These are phyloP conservation scores for Orthonyx spaldingii DNA, from an alignment of 2,113 vertebrate species.

Conservation along the genomic window DNA sequence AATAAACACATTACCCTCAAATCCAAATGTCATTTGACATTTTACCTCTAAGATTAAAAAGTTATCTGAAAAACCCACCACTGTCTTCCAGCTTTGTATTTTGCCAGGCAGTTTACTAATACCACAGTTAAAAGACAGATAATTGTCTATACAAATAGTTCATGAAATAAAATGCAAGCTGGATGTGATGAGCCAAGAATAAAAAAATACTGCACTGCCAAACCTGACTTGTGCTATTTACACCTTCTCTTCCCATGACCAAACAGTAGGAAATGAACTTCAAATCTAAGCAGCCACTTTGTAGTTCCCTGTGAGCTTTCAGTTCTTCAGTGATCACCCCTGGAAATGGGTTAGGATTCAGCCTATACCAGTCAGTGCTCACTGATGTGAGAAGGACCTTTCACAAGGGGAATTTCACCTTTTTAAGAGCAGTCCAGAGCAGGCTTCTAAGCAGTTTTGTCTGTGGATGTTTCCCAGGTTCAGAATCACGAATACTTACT, in stretches of 20 bases:
- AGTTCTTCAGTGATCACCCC: not conserved
- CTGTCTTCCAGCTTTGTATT: conserved; percentile 5
- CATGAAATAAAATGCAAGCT: conserved; percentile 39
- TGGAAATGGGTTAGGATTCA: not conserved
- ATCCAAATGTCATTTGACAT: not conserved
- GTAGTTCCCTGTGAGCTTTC: not conserved
- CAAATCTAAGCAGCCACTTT: not conserved
- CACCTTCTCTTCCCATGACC: not conserved
- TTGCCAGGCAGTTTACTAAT: conserved; percentile 34
- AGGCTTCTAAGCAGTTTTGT: not conserved
- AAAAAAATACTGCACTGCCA: conserved; percentile 26
- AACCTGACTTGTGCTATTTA: conserved; percentile 56
- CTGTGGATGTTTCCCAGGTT: not conserved
- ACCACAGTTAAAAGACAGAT: conserved; percentile 47
- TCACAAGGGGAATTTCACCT: not conserved
- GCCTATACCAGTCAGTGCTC: not conserved
- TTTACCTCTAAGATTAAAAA: conserved; percentile 43
- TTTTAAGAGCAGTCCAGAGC: not conserved
- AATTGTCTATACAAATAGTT: conserved; percentile 56
- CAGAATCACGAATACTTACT: not conserved
- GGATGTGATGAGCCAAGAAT: conserved; percentile 29
- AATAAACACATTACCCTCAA: conserved; percentile 66
- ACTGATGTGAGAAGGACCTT: not conserved
- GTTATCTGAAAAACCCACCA: conserved; percentile 22
- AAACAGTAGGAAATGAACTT: conserved; percentile 4